Percentiles rank a stretch among this genome's conserved stretches.
phyloP scores from a whole-genome alignment of 2,797 vertebrate genomes.

The Gymnothorax reevesii region DNA sequence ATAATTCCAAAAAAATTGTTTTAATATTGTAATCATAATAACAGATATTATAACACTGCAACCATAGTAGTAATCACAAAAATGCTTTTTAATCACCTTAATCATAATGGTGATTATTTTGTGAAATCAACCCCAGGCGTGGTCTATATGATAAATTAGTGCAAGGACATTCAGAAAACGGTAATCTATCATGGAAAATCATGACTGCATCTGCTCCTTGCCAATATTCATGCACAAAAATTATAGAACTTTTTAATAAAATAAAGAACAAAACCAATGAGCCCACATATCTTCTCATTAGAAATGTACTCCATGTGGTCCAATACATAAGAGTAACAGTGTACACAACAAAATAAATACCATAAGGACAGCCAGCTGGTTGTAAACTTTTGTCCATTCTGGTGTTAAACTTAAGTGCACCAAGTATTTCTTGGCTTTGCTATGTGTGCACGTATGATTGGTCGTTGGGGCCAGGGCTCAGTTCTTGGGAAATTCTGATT shows the following conservation, averaged over 20 bases:
- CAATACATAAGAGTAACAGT: neutral
- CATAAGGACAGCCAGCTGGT: neutral
- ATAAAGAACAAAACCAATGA: neutral
- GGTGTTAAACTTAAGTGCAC: neutral
- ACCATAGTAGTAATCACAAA: too few relatives aligned
- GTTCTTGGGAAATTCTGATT: too few relatives aligned
- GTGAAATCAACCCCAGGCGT: too few relatives aligned
- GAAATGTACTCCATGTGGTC: neutral
- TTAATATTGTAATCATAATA: too few relatives aligned
- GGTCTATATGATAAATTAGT: neutral
- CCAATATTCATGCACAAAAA: neutral
- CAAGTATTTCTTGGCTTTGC: neutral
- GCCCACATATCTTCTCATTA: neutral
- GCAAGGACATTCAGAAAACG: neutral
- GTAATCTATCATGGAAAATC: neutral
- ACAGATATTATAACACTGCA: too few relatives aligned
- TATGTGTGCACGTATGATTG: neutral
- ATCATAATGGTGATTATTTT: too few relatives aligned
- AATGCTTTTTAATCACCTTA: too few relatives aligned
- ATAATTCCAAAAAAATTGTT: too few relatives aligned
- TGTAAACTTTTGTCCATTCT: neutral
- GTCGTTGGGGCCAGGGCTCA: too few relatives aligned
- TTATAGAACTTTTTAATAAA: neutral
- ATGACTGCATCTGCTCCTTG: neutral
- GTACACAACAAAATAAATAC: neutral